Evolutionary conservation across 2,888 invertebrate species (phyloP).

Genomic region (Nasonia oneida): DNA sequence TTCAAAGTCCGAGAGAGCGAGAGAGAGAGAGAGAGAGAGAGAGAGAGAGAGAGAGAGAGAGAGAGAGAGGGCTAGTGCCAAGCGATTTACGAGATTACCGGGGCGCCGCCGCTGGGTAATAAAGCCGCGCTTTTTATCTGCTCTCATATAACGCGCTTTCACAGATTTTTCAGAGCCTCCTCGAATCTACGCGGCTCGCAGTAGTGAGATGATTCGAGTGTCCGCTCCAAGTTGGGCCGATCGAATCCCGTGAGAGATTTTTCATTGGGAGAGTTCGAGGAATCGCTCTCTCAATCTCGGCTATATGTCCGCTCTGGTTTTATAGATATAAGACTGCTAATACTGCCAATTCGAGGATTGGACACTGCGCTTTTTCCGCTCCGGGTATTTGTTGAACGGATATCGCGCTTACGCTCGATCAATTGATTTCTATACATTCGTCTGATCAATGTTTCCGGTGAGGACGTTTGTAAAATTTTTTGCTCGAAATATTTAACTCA

Average conservation of each 20-base stretch:
- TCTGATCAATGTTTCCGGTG: too few relatives aligned
- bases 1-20: slow-evolving; percentile 56
- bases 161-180: slow-evolving; percentile 36
- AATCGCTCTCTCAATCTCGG: background rate
- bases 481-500: background rate
- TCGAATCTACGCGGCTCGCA: slow-evolving; percentile 20
- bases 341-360: too few relatives aligned
- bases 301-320: background rate
- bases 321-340: too few relatives aligned
- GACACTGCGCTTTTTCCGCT: too few relatives aligned
- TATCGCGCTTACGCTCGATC: too few relatives aligned
- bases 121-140: slow-evolving; percentile 55
- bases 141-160: slow-evolving; percentile 27
- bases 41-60: slow-evolving; percentile 14
- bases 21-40: slow-evolving; percentile 5
- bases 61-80: slow-evolving; percentile 22
- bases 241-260: slow-evolving; percentile 23
- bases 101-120: slow-evolving; percentile 49
- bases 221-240: slow-evolving; percentile 21
- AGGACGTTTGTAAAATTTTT: background rate
- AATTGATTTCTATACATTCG: too few relatives aligned
- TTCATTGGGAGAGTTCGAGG: background rate
- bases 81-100: slow-evolving; percentile 64
- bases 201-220: slow-evolving; percentile 40
- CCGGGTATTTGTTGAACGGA: too few relatives aligned